These are phyloP conservation scores for Alexandromys fortis DNA, from an alignment of 2,113 vertebrate species.

Conservation along the genomic window DNA sequence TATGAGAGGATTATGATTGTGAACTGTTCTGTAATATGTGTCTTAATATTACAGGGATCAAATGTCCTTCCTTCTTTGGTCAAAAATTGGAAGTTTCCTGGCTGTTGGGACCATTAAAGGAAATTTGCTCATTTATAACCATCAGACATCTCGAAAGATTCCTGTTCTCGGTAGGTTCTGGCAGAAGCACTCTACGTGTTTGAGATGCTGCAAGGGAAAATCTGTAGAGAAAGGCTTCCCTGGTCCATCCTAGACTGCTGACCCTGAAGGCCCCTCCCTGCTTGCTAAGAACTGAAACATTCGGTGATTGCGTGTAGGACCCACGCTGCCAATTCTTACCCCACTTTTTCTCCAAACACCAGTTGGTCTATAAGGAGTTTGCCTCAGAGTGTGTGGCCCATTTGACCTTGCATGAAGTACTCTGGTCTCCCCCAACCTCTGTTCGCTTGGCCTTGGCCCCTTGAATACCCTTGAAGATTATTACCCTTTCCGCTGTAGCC, in stretches of 20 bases:
- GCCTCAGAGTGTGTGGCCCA: background rate
- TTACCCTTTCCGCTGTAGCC: background rate
- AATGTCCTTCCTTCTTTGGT: constrained; percentile 96
- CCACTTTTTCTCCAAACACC: background rate
- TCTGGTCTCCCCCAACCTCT: background rate
- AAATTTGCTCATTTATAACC: constrained; percentile 97
- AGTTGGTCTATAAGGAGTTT: background rate
- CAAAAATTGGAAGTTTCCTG: constrained; percentile 92
- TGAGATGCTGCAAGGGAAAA: background rate
- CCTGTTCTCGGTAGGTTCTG: constrained; percentile 92
- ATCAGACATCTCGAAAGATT: constrained; percentile 97
- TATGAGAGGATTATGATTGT: constrained; percentile 32
- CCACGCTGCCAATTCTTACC: background rate
- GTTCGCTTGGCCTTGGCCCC: background rate
- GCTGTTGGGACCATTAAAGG: constrained; percentile 96
- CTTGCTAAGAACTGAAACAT: background rate
- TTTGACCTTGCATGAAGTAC: background rate
- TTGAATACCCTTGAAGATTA: background rate
- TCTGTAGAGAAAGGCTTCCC: background rate
- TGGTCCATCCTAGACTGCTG: background rate
- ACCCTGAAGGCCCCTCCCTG: background rate
- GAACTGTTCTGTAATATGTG: constrained; percentile 57
- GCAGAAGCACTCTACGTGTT: constrained; percentile 33
- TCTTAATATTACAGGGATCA: constrained; percentile 89
- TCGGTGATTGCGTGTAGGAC: background rate